These are phyloP conservation scores for Lacanobia wlatinum DNA, from an alignment of 2,888 invertebrate genomes.

Conservation along the genomic window DNA sequence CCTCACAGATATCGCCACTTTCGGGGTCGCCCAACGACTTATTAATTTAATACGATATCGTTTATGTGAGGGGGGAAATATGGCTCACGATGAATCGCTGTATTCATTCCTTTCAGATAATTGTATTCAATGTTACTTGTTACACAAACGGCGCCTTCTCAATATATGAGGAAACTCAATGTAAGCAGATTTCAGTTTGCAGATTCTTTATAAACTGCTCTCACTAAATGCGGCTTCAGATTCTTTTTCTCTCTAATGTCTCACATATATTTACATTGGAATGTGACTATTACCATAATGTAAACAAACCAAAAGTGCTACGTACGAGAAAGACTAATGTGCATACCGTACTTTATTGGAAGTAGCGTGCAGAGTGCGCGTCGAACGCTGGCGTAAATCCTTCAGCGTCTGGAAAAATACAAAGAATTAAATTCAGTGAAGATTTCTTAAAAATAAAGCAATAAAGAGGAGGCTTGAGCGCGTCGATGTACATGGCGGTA, in stretches of 20 bases:
- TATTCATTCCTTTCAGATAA: conserved; percentile 70
- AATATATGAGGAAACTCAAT: conserved; percentile 31
- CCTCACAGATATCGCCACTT: conserved; percentile 74
- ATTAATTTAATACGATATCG: conserved; percentile 79
- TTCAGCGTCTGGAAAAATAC: conserved; percentile 44
- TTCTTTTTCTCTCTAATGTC: conserved; percentile 53
- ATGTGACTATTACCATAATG: conserved; percentile 51
- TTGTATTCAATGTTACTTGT: conserved; percentile 69
- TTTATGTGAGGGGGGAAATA: conserved; percentile 71
- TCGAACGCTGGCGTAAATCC: conserved; percentile 46
- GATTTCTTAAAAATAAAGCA: conserved; percentile 59
- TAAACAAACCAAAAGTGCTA: conserved; percentile 59
- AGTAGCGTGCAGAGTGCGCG: conserved; percentile 29
- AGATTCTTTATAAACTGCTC: conserved; percentile 39
- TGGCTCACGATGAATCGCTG: conserved; percentile 64
- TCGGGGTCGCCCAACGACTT: conserved; percentile 74
- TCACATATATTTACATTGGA: conserved; percentile 55
- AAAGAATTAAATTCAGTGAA: conserved; percentile 44
- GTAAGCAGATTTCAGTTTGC: conserved; percentile 40
- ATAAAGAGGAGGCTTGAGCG: conserved; percentile 45
- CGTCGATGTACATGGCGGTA: conserved; percentile 58
- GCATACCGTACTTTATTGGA: conserved; percentile 57
- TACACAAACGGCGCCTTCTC: conserved; percentile 53
- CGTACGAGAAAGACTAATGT: conserved; percentile 51
- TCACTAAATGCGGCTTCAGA: conserved; percentile 40